These are phyloP conservation scores for Catocala fraxini DNA, from an alignment of 2,888 invertebrate genomes.

Conservation along the genomic window DNA sequence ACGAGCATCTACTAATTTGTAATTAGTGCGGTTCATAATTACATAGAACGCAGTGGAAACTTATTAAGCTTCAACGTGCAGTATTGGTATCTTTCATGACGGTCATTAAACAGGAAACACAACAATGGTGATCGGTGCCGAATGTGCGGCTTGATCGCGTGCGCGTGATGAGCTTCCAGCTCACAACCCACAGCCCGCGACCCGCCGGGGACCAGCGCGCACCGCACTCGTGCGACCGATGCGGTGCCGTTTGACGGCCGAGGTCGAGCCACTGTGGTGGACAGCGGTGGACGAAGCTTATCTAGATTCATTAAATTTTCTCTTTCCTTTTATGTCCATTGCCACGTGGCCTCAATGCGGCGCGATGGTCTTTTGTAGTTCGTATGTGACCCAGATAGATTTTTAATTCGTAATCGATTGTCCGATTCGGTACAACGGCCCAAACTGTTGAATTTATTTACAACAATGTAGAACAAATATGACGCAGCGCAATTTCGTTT, in stretches of 20 bases:
- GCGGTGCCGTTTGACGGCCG: slow-evolving; percentile 82
- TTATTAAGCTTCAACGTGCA: not conserved
- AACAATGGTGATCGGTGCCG: slow-evolving; percentile 33
- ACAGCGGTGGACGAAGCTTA: slow-evolving; percentile 81
- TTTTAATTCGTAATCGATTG: slow-evolving; percentile 75
- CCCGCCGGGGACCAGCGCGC: too few species aligned
- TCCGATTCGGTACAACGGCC: slow-evolving; percentile 60
- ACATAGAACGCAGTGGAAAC: not conserved
- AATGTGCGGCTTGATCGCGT: slow-evolving; percentile 60
- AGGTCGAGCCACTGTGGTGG: slow-evolving; percentile 84
- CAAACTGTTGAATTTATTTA: slow-evolving; percentile 60
- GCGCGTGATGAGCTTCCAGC: slow-evolving; percentile 23
- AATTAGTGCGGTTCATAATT: slow-evolving; percentile 7
- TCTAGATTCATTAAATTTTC: slow-evolving; percentile 81
- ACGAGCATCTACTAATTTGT: not conserved
- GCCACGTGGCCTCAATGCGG: slow-evolving; percentile 71
- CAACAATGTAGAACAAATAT: slow-evolving; percentile 59
- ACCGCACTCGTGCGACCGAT: slow-evolving; percentile 76
- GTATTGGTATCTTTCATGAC: slow-evolving; percentile 10
- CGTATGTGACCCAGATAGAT: slow-evolving; percentile 79
- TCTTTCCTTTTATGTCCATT: slow-evolving; percentile 70
- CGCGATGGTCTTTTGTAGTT: slow-evolving; percentile 72
- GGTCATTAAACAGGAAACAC: slow-evolving; percentile 20
- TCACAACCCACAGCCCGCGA: too few species aligned
- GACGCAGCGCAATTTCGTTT: slow-evolving; percentile 46